Evolutionary conservation across 2,113 vertebrate genomes (phyloP), one percentile per base, ranked within the genome.

Genomic region (Blennius ocellaris): DNA sequence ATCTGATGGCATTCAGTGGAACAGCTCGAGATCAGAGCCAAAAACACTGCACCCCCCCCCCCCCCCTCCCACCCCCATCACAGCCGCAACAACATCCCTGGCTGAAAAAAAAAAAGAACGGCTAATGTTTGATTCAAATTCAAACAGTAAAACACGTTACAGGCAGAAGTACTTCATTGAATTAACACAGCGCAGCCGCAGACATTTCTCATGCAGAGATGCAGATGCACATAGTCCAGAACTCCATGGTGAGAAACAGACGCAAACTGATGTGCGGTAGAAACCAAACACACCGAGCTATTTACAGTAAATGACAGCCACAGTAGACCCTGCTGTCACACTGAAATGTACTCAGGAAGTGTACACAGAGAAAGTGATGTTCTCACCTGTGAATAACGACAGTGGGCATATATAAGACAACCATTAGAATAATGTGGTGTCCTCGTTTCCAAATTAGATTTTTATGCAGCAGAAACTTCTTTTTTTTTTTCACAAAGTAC

Each of bases 1-100:
- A 85, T 89, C 71, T 81, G 86, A 90, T 88, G 78, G 66, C 60
- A 76, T 82, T 84, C 73, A 78, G 44, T 70, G 81, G 80, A 87
- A 73, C 71, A 55, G 77, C 80, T 6, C 54, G 66, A 71, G 74
- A 78, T 83, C 76, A 76, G 69, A 85, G 83, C 81, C 87, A 89
- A 77, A 81, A 86, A 66, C 62, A 56, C 49, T 68, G 55, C 69
- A 47, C 11, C 21, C 2, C 21, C 21, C 21, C 21, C 21, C 2
- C 21, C 21, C 21, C 2, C 21, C 21, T n/a, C n/a, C n/a, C n/a
- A n/a, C 21, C 38, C 51, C 54, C 30, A 38, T 72, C 70, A 75
- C 57, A 75, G 82, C 81, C 79, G 83, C 82, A 82, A 82, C 69
- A 70, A 70, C 62, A 82, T 73, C 69, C 49, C 68, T 69, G 74